Evolutionary conservation across 2,113 vertebrate genomes (phyloP), one percentile per base, ranked within the genome.

Genomic region (Tragelaphus buxtoni): DNA sequence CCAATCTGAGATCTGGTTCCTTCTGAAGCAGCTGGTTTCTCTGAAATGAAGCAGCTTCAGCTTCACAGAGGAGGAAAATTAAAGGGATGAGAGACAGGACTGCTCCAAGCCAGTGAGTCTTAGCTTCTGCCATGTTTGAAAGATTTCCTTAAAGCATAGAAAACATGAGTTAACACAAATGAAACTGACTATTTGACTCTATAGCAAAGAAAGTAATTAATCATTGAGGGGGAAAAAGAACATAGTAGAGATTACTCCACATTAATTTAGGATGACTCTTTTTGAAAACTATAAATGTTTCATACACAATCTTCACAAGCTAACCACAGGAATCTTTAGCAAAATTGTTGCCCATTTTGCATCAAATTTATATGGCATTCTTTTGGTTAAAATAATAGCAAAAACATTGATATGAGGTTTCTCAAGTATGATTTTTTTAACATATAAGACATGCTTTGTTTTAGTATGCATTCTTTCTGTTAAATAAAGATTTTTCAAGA

Each of bases 1-100:
- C 98, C 96, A 98, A 96, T 93, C 98, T 97, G 85, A 98, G 98
- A 88, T 99, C 99, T 81, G 98, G 98, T 42, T 99, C 99, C 93
- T 99, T 99, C 94, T 99, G 99, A 90, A 98, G 98, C 95, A 99
- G 98, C 97, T 99, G 99, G 97, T 99, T 99, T 92, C 99, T 99
- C 97, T 99, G 98, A 97, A 99, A 98, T 17, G 99, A 99, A 92
- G 99, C 99, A 96, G 99, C 99, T 91, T 98, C 95, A n/a, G 98
- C 96, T 83, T 96, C 98, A 97, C 97, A 98, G 90, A 98, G 94
- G 39, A 99, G 95, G 89, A 98, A 97, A 94, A 99, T 98, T 72
- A 98, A 97, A 95, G 98, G 96, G 80, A 98, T 14, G 93, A 99
- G 94, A 98, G 97, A 60, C 80, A 98, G 94, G 87, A 95, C 95